Evolutionary conservation across 2,797 vertebrate genomes (phyloP).

Genomic region (Ataeniobius toweri): DNA sequence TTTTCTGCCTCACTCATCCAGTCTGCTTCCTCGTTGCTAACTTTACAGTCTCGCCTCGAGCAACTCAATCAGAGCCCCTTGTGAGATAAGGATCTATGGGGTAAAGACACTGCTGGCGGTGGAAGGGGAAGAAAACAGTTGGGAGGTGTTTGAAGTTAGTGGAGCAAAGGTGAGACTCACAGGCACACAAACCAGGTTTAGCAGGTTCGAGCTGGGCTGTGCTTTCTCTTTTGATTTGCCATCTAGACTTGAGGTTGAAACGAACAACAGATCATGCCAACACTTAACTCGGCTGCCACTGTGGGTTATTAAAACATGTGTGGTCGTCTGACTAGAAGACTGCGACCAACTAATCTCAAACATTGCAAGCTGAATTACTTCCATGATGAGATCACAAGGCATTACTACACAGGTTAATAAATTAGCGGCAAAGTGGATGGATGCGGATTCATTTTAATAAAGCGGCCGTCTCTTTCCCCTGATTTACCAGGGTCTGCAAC

Average conservation of each 20-base stretch:
- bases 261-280: constrained; percentile 11
- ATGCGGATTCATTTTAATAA: constrained; percentile 54
- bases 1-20: constrained; percentile 36
- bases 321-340: constrained; percentile 9
- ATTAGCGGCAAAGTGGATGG: constrained; percentile 49
- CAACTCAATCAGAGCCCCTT: constrained; percentile 44
- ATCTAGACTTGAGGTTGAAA: constrained; percentile 38
- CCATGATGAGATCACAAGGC: constrained; percentile 45
- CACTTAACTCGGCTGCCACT: constrained; percentile 17
- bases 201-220: constrained; percentile 13
- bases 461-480: constrained; percentile 17
- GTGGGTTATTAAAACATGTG: constrained; percentile 15
- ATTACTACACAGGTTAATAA: constrained; percentile 55
- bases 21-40: constrained; percentile 40
- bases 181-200: constrained; percentile 12
- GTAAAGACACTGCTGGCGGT: constrained; percentile 15
- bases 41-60: constrained; percentile 46
- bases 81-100: constrained; percentile 62
- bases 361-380: constrained; percentile 13
- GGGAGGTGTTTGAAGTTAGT: constrained; percentile 51
- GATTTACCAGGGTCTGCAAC: constrained; percentile 50
- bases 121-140: constrained; percentile 36
- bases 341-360: constrained; percentile 11
- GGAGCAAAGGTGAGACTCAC: constrained; percentile 60
- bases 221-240: constrained; percentile 30